These are phyloP conservation scores for Aradus depressus DNA, from an alignment of 2,888 invertebrate genomes.

Conservation along the genomic window DNA sequence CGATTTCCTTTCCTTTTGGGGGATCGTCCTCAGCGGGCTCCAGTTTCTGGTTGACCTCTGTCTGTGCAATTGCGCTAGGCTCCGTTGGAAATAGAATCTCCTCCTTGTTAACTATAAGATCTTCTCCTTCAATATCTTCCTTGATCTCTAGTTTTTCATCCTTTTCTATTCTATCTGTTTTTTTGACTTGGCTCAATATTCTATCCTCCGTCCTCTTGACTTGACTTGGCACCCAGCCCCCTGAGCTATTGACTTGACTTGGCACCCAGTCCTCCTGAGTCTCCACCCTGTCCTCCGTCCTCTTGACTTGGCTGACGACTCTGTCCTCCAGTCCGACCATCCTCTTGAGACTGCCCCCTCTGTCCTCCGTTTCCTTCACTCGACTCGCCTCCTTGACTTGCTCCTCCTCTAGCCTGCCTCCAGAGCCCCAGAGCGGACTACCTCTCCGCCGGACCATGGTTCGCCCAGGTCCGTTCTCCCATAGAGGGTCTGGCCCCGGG, in stretches of 20 bases:
- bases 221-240: slow-evolving; percentile 5
- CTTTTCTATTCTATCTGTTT: no score
- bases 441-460: slow-evolving; percentile 7
- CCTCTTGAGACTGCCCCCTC: background rate
- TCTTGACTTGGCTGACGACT: slow-evolving; percentile 7
- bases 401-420: background rate
- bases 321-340: background rate
- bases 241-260: slow-evolving; percentile 4
- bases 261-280: slow-evolving; percentile 9
- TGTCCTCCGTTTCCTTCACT: no score
- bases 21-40: slow-evolving; percentile 3
- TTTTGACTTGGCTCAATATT: no score
- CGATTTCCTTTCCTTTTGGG: background rate
- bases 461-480: slow-evolving; percentile 13
- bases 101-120: no score
- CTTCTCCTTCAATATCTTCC: no score
- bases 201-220: slow-evolving; percentile 15
- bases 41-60: slow-evolving; percentile 17
- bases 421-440: background rate
- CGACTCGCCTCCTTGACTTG: background rate
- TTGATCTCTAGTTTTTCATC: no score
- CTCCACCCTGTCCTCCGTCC: slow-evolving; percentile 1
- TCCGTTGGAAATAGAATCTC: no score
- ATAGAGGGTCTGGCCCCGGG: slow-evolving; percentile 18
- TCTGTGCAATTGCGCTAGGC: background rate